phyloP scores from a whole-genome alignment of 1,140 invertebrate species.

The Neodiprion pinetum region DNA sequence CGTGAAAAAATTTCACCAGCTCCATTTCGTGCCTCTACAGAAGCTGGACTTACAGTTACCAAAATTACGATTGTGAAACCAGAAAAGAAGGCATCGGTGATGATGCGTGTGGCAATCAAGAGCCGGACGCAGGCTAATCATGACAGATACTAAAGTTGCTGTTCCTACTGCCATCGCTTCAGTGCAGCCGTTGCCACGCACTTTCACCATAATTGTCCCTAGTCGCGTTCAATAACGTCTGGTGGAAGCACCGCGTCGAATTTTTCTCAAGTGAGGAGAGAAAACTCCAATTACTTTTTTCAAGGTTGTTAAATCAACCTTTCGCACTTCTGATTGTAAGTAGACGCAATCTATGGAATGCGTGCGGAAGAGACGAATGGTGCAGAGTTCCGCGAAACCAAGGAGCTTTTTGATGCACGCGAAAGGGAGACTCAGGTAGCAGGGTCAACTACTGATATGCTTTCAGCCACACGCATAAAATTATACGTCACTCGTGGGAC shows the following conservation, averaged over 20 bases:
- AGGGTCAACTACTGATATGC: too few relatives aligned
- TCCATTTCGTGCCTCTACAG: not conserved
- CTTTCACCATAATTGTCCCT: constrained; percentile 1
- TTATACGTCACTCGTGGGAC: too few relatives aligned
- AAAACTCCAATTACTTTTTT: not conserved
- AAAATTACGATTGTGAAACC: constrained; percentile 12
- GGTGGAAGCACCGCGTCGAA: too few relatives aligned
- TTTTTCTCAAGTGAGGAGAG: not conserved
- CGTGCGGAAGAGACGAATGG: too few relatives aligned
- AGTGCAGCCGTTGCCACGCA: not conserved
- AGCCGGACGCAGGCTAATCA: not conserved
- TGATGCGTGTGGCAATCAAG: constrained; percentile 8
- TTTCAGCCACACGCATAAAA: too few relatives aligned
- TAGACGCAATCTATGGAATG: not conserved
- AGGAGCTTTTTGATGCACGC: too few relatives aligned
- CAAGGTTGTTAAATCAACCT: not conserved
- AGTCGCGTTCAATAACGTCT: not conserved
- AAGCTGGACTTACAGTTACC: constrained; percentile 12
- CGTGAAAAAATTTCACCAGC: constrained; percentile 1
- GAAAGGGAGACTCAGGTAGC: too few relatives aligned
- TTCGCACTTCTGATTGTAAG: not conserved
- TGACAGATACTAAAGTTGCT: not conserved
- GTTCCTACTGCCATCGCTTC: too few relatives aligned
- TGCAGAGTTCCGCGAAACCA: too few relatives aligned
- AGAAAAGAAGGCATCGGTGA: constrained; percentile 2